Percentiles rank a stretch among this genome's conserved stretches.
phyloP scores from a whole-genome alignment of 2,113 vertebrate species.

The Herpailurus yagouaroundi region DNA sequence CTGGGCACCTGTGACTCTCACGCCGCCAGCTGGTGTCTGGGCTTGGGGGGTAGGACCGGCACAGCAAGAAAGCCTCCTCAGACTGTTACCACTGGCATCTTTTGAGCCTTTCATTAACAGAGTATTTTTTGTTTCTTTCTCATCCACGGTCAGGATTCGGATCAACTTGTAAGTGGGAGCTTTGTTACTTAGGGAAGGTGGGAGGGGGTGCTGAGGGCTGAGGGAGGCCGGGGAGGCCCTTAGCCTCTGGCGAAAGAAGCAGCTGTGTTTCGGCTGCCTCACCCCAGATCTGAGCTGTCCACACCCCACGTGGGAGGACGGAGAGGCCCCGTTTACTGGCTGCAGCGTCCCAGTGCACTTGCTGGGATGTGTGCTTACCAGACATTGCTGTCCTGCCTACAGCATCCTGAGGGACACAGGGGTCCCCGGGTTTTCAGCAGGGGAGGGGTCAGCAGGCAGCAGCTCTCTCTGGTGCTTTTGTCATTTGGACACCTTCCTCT shows the following conservation, averaged over 20 bases:
- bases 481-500: background rate
- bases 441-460: background rate
- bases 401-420: background rate
- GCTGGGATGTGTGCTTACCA: background rate
- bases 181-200: constrained; percentile 13
- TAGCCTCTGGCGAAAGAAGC: background rate
- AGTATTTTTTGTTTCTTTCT: background rate
- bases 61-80: background rate
- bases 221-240: background rate
- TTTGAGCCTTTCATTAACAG: constrained; percentile 72
- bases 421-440: background rate
- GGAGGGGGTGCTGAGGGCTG: background rate
- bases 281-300: rapidly evolving
- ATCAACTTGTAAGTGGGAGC: constrained; percentile 58
- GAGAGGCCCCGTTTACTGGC: rapidly evolving
- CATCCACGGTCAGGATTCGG: constrained; percentile 54
- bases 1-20: background rate
- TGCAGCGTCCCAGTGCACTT: background rate
- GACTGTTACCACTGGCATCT: background rate
- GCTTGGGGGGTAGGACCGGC: background rate
- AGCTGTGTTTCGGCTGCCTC: background rate
- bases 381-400: background rate
- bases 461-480: background rate
- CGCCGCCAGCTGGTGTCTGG: background rate
- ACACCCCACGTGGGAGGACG: rapidly evolving